Evolutionary conservation across 2,113 vertebrate species (phyloP).

Genomic region (Campylomormyrus tamandua): DNA sequence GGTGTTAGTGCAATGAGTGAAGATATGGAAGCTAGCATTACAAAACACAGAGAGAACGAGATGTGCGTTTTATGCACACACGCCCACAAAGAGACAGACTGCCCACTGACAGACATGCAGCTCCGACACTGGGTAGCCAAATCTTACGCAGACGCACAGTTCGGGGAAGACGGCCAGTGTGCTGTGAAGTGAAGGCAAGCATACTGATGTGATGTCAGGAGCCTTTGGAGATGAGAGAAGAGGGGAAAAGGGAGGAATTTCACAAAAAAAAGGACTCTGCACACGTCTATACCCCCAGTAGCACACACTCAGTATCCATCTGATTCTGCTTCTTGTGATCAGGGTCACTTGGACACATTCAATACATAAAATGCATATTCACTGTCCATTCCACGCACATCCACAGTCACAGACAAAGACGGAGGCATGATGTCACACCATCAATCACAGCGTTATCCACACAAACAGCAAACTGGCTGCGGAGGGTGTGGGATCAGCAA

Average conservation of each 20-base stretch:
- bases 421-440: neutral
- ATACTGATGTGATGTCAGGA: constrained; percentile 29
- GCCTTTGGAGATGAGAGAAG: neutral
- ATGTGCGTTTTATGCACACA: neutral
- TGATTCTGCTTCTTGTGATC: neutral
- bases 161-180: constrained; percentile 47
- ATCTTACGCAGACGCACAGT: neutral
- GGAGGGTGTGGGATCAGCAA: neutral
- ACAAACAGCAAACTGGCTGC: neutral
- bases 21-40: neutral
- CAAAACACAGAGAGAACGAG: neutral
- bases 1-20: neutral
- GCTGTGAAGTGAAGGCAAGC: constrained; percentile 48
- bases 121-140: neutral
- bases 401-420: neutral
- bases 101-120: neutral
- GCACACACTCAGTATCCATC: neutral
- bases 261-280: neutral
- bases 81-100: neutral
- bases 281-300: neutral
- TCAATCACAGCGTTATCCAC: neutral
- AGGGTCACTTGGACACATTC: neutral
- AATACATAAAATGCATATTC: neutral
- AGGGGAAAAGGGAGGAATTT: neutral
- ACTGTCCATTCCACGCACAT: neutral